phyloP scores from a whole-genome alignment of 2,113 vertebrate genomes.

The Myrmecobius fasciatus region DNA sequence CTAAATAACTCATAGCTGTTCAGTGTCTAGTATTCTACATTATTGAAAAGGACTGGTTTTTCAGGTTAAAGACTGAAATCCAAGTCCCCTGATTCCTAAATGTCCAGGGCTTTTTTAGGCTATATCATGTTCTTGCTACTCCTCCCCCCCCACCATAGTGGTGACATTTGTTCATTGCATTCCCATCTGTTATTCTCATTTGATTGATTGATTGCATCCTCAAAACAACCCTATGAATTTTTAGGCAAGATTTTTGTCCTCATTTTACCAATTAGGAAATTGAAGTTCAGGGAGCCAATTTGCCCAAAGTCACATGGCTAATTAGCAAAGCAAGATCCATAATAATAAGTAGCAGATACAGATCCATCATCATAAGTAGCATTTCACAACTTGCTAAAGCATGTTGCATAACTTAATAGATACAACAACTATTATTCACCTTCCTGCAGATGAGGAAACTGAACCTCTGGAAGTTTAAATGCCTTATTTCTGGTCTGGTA shows the following conservation, averaged over 20 bases:
- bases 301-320: background rate
- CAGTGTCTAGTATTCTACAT: background rate
- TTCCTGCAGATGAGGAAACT: background rate
- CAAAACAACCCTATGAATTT: background rate
- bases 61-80: background rate
- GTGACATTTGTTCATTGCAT: background rate
- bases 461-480: background rate
- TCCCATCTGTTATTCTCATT: background rate
- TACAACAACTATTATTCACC: background rate
- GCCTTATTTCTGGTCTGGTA: background rate
- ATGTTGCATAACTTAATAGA: background rate
- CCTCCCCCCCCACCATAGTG: background rate
- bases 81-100: background rate
- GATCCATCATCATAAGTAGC: background rate
- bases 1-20: background rate
- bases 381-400: background rate
- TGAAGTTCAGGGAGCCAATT: background rate
- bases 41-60: background rate
- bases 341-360: background rate
- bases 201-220: background rate
- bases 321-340: background rate
- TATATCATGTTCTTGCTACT: background rate
- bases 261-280: background rate
- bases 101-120: background rate
- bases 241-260: background rate